Base-by-base conservation (phyloP, 2,113 vertebrate species). In the Brachypteracias leptosomus region DNA sequence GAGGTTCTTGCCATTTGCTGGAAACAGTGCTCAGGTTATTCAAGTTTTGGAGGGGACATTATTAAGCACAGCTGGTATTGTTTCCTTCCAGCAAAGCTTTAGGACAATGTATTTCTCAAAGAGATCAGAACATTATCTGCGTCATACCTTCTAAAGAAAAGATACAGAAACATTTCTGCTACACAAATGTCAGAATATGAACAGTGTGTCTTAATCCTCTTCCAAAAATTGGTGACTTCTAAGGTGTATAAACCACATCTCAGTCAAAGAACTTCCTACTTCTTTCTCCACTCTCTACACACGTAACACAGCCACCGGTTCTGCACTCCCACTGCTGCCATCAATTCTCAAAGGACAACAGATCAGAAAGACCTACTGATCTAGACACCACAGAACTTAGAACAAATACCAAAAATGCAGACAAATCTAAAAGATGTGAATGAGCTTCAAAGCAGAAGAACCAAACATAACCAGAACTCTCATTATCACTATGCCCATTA, bases 11-110 rank as follows among this genome's bases (percentile, higher is more conserved):
- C 80, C 93, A 79, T 93, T 79, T 94, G 85, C 95, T 89, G 19
- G 51, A 95, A 97, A 88, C 78, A 87, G 71, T 51, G 73, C 79
- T 68, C 88, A 95, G 75, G 95, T 89, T 94, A 91, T 94, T 96
- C 84, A 68, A 29, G 68, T 92, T 85, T 61, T 38, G 33, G 44
- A 21, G 1, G 17, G 10, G 29, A 3, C 8, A 3, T 18, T 33
- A 47, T 75, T 95, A 92, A 97, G 95, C 46, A 82, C 77, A 65
- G 67, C 21, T 85, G 38, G 40, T 85, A 95, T 88, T 88, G 77
- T 88, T 88, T 92, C 51, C 93, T 91, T 92, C 68, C 85, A 90
- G 84, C 68, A 89, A 51, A 89, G 78, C 29, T 83, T 85, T 58
- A 72, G 68, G 95, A 95, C 84, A 89, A 79, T 68, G 81, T 36